Evolutionary conservation across 2,888 invertebrate genomes (phyloP), one percentile per base, ranked within the genome.

Genomic region (Catocala nupta): DNA sequence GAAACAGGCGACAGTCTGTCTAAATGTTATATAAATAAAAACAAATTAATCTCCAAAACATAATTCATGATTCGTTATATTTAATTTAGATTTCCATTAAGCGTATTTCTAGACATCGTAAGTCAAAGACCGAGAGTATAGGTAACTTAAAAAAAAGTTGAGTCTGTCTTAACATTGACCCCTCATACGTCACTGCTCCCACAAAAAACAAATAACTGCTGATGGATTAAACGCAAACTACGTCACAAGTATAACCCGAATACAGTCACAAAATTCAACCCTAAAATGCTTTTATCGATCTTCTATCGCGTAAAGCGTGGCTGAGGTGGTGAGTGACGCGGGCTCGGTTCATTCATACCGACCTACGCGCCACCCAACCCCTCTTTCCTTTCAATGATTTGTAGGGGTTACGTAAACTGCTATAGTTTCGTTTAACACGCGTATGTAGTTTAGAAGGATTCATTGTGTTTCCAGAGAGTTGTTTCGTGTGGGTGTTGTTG

Each of bases 311-410:
- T 59, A 69, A 70, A 59, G 66, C 57, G 57, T 49, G 42, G 45
- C 54, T 51, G 63, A 44, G 55, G 59, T 25, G 50, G 48, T 44
- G 49, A 59, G 71, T 77, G 81, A 81, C 78, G 77, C 61, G 73
- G 55, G 68, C 72, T 68, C 63, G 45, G 77, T 84, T 85, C 90
- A 88, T 89, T 89, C 86, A 88, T 83, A 69, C 65, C 65, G 45
- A 59, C 80, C 75, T 68, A 73, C 79, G 65, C 71, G 55, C 70
- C 65, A 58, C 64, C 73, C 65, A 63, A 61, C 71, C 55, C 59
- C 48, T 58, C 58, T 43, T 58, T 72, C 52, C 60, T 34, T 68
- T 77, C 75, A 77, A 77, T 73, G 73, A 68, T 67, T 69, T 68
- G 68, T 68, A 63, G 64, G 65, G 57, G 72, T 80, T 67, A 70